Base-by-base conservation (phyloP, 2,888 invertebrate genomes). In the Reticulitermes lucifugus region DNA sequence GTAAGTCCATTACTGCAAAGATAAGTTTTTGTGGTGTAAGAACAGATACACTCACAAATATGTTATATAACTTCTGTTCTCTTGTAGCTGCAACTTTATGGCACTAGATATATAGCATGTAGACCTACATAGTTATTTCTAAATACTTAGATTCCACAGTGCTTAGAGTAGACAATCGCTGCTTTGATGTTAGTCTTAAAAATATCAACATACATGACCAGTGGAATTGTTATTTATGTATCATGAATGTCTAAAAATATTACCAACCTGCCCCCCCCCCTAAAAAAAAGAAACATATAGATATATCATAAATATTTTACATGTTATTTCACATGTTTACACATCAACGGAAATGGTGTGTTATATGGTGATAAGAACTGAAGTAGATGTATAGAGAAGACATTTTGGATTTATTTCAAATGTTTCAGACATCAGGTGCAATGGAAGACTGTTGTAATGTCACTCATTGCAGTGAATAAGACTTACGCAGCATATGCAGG, bases 131-230 rank as follows among this genome's bases (percentile, higher is more conserved):
- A 12, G 43, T 12, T 55, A n/a, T 79, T 51, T 25, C 18, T 79
- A 25, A 51, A 79, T 12, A 46, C n/a, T 43, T 22, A 77, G n/a
- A 43, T 77, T 77, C 12, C 43, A 77, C 22, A 43, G 43, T 55
- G 79, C 79, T 55, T 79, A 21, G 55, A 55, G 55, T 79, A 79
- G 79, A 79, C 79, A 79, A 79, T 79, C 79, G 55, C n/a, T 10
- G 79, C 51, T 79, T 79, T 25, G 10, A 25, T 70, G 70, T 70
- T 70, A 70, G 25, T 70, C 70, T 70, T 70, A 14, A 55, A 55
- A 14, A 55, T 55, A 55, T 4, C 14, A 55, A 18, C 55, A 55
- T 55, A 55, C 18, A 2, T 55, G 55, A 55, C 55, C 7, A 55
- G 18, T 55, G 10, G 51, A 55, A 55, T 55, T 55, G 14, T 55